Base-by-base conservation (phyloP, 2,797 vertebrate genomes). In the Malacoraja senta region DNA sequence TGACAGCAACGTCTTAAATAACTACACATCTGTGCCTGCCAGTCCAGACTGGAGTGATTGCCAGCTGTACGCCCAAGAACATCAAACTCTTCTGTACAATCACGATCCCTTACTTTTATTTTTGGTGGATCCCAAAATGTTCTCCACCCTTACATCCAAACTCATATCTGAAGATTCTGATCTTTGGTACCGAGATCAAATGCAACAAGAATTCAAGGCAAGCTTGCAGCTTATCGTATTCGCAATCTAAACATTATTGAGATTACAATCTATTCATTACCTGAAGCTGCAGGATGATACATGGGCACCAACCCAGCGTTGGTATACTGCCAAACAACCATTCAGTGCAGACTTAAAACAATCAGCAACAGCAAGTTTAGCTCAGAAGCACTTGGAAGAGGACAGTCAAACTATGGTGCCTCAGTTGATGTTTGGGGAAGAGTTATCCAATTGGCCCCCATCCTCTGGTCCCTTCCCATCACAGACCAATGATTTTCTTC, bases 101-200 rank as follows among this genome's bases (percentile, higher is more conserved):
- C 84, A n/a, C 91, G 71, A 58, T 93, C 77, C 95, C 93, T 95
- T 96, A 96, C 94, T 94, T 94, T 91, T 94, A 94, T 93, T 93
- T 93, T 94, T 94, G 94, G 78, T 95, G 96, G 95, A 95, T 95
- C 95, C 93, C 2, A 17, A 93, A 93, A 81, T 90, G 95, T 95
- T 95, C 96, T 96, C 96, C 93, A 93, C 93, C 93, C 93, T 94
- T 94, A 93, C 94, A 95, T 93, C 95, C 94, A 95, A 94, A 38
- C 68, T 94, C 94, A 44, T n/a, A 38, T 38, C 68, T 93, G 86
- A 93, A 93, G 81, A 84, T 93, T 93, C 93, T 29, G 26, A 76
- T 76, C 26, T 76, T 76, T 76, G 74, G 29, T n/a, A 29, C 26
- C 26, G 10, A n/a, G 74, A n/a, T 29, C 74, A 76, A 76, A 76